A percentile compares a stretch with the other conserved stretches of the same genome.
These are phyloP conservation scores for Phrixothrix hirtus DNA, from an alignment of 2,888 invertebrate species.

Conservation along the genomic window DNA sequence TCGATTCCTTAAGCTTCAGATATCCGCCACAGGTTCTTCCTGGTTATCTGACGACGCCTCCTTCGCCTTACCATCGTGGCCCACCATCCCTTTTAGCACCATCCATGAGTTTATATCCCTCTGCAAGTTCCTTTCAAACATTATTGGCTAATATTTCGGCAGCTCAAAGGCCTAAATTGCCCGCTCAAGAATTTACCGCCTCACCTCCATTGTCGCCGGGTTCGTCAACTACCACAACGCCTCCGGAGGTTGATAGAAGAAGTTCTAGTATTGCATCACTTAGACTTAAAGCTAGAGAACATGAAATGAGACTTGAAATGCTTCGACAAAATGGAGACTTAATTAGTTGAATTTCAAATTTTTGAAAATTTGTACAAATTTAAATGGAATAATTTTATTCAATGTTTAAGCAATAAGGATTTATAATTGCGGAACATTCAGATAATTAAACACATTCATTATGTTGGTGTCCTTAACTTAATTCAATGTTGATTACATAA, in stretches of 20 bases:
- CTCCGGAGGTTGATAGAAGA: constrained; percentile 77
- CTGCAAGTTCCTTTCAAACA: constrained; percentile 77
- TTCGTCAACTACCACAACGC: constrained; percentile 50
- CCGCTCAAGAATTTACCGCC: constrained; percentile 59
- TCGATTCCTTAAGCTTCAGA: constrained; percentile 74
- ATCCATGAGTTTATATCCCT: constrained; percentile 63
- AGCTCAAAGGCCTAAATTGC: constrained; percentile 61
- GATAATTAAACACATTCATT: too few relatives aligned
- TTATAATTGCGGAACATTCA: too few relatives aligned
- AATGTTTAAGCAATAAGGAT: neutral
- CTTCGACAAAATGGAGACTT: constrained; percentile 77
- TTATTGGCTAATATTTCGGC: constrained; percentile 79
- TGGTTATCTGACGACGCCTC: constrained; percentile 61
- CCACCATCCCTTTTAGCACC: constrained; percentile 68
- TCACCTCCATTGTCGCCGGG: constrained; percentile 63
- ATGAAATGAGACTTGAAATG: constrained; percentile 83
- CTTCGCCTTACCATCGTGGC: constrained; percentile 61
- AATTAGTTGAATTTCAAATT: constrained; percentile 76
- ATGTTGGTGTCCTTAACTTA: too few relatives aligned
- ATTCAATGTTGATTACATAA: too few relatives aligned
- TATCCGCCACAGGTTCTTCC: constrained; percentile 66
- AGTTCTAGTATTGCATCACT: constrained; percentile 87
- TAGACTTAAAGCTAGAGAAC: constrained; percentile 85
- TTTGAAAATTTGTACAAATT: neutral
- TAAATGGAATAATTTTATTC: neutral